These are phyloP conservation scores for Dendrolimus houi DNA, from an alignment of 2,888 invertebrate species.

Conservation along the genomic window DNA sequence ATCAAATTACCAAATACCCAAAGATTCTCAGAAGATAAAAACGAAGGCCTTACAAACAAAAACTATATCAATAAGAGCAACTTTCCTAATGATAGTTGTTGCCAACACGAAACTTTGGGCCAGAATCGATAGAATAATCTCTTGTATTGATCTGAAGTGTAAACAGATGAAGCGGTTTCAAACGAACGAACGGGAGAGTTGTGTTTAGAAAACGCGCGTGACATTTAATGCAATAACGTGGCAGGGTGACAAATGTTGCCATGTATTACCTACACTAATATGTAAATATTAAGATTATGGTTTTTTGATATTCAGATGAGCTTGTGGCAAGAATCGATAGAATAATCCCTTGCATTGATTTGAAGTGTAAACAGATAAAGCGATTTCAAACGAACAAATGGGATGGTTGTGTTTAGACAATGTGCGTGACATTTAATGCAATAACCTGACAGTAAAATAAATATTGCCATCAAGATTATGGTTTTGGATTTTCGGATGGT, in stretches of 20 bases:
- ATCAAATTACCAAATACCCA: background rate
- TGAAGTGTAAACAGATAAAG: slow-evolving; percentile 25
- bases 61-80: background rate
- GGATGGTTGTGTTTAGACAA: background rate
- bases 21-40: background rate
- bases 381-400: background rate
- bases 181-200: background rate
- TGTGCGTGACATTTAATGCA: background rate
- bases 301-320: background rate
- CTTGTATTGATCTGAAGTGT: slow-evolving; percentile 22
- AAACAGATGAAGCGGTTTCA: slow-evolving; percentile 19
- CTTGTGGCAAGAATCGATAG: slow-evolving; percentile 2
- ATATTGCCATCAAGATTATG: background rate
- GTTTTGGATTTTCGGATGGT: too few species aligned
- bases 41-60: background rate
- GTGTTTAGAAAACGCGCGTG: background rate
- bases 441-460: background rate
- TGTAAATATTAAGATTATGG: too few species aligned
- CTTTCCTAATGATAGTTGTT: slow-evolving; percentile 1
- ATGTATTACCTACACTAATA: too few species aligned
- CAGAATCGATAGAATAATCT: slow-evolving; percentile 5
- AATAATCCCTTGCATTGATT: slow-evolving; percentile 16
- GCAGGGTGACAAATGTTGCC: background rate
- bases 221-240: background rate
- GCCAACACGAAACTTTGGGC: background rate